Conservation (phyloP, 2,797 vertebrate genomes). For the Rhincodon typus region DNA sequence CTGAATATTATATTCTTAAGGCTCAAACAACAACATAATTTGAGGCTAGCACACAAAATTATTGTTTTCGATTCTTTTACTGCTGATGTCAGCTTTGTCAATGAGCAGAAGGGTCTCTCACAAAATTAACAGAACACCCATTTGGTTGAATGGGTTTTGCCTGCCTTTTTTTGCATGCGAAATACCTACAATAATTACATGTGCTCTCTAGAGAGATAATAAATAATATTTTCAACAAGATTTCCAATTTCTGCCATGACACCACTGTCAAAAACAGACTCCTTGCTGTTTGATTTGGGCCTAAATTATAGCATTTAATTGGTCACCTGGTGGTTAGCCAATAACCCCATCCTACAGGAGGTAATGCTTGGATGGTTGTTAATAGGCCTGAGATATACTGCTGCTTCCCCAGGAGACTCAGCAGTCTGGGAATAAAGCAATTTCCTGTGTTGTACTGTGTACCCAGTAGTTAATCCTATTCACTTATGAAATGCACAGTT, state of each 20-base stretch:
- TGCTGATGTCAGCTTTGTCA: background rate
- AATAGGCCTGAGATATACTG: constrained; percentile 73
- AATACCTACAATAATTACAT: constrained; percentile 81
- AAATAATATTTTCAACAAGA: constrained; percentile 66
- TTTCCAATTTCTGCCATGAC: constrained; percentile 76
- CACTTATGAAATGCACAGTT: constrained; percentile 75
- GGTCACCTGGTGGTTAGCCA: constrained; percentile 80
- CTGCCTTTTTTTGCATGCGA: no score
- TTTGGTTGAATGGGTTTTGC: constrained; percentile 1
- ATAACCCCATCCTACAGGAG: constrained; percentile 74
- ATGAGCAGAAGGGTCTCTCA: background rate
- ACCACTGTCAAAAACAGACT: constrained; percentile 76
- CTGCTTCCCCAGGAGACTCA: constrained; percentile 71
- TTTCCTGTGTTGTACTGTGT: constrained; percentile 76
- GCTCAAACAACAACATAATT: background rate
- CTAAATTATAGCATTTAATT: constrained; percentile 80
- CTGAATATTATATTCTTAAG: background rate
- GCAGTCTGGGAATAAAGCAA: constrained; percentile 77
- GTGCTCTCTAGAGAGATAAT: constrained; percentile 50
- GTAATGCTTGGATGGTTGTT: constrained; percentile 70
- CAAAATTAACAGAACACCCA: background rate
- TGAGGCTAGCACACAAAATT: background rate
- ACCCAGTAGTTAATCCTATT: constrained; percentile 75
- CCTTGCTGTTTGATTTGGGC: constrained; percentile 75
- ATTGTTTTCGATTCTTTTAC: background rate